Base-by-base conservation (phyloP, 1,140 invertebrate genomes). In the Zaprionus lachaisei region DNA sequence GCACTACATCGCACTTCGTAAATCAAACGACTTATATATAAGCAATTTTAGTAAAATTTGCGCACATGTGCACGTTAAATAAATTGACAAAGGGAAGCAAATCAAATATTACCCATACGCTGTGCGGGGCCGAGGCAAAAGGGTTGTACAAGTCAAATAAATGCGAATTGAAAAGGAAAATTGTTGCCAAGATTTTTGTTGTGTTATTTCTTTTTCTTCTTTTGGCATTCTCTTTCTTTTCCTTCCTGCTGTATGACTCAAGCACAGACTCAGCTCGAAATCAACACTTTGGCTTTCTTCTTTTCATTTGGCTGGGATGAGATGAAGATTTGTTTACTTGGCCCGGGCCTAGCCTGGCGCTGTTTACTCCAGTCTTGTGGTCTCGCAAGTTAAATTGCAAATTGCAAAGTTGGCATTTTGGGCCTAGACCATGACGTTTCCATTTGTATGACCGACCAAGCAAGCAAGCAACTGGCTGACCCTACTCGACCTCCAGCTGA, bases 371-470 rank as follows among this genome's bases (percentile, higher is more conserved):
- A 86, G 69, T 70, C 79, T 70, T 66, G 81, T 78, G 77, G 81
- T 79, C 69, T 74, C 55, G 56, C 81, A 74, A 66, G 56, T 62
- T 77, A 72, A 77, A 77, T 67, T 67, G 73, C 81, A 81, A 85
- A 85, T 85, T 85, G 82, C 79, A 75, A 74, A 84, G 66, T 84
- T 84, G 79, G 82, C 82, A 85, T 79, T 84, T 70, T 49, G 26
- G 62, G 49, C 57, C 31, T 26, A 22, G 28, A 28, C 49, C 67
- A 77, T 83, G 82, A 84, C 67, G 68, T 85, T 85, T 85, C 70
- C 81, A 85, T 84, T 83, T 84, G 80, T 70, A 51, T 58, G 67
- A 57, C 66, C 72, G 79, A 65, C 70, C 75, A 31, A 79, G 72
- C 75, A 41, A 41, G 5, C 41, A n/a, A 44, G 7, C 73, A 63